These are phyloP conservation scores for Cactoblastis cactorum DNA, from an alignment of 2,888 invertebrate species.

Conservation along the genomic window DNA sequence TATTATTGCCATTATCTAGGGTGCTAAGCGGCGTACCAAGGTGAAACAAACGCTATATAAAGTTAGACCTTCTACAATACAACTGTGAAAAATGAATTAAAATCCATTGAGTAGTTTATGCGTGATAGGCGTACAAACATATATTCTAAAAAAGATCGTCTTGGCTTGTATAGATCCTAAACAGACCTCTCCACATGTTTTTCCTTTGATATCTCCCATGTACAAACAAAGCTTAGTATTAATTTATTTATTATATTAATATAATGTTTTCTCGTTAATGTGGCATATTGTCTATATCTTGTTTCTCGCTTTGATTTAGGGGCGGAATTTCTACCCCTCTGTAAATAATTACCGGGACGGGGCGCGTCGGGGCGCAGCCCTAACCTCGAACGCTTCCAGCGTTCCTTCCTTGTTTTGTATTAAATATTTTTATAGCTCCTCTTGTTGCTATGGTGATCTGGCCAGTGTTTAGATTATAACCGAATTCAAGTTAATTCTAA, in stretches of 20 bases:
- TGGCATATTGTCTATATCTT: neutral
- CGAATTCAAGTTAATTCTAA: neutral
- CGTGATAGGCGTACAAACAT: no score
- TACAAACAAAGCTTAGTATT: no score
- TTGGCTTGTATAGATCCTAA: no score
- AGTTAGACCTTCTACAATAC: no score
- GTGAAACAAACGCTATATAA: no score
- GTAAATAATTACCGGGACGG: slow-evolving; percentile 67
- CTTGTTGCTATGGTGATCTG: slow-evolving; percentile 1
- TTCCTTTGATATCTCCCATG: no score
- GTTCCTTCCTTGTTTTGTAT: slow-evolving; percentile 2
- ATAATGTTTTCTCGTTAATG: neutral
- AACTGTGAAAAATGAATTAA: no score
- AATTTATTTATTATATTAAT: neutral
- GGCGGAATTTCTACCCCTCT: slow-evolving; percentile 59
- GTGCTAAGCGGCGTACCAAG: no score
- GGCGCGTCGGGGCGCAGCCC: slow-evolving; percentile 48
- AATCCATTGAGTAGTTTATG: no score
- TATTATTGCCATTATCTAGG: no score
- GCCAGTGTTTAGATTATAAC: neutral
- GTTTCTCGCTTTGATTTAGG: slow-evolving; percentile 3
- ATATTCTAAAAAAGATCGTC: no score
- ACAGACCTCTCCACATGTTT: no score
- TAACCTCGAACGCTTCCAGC: slow-evolving; percentile 14
- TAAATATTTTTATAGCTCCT: neutral